Conservation (phyloP, 2,113 vertebrate species). For the Capreolus pygargus region DNA sequence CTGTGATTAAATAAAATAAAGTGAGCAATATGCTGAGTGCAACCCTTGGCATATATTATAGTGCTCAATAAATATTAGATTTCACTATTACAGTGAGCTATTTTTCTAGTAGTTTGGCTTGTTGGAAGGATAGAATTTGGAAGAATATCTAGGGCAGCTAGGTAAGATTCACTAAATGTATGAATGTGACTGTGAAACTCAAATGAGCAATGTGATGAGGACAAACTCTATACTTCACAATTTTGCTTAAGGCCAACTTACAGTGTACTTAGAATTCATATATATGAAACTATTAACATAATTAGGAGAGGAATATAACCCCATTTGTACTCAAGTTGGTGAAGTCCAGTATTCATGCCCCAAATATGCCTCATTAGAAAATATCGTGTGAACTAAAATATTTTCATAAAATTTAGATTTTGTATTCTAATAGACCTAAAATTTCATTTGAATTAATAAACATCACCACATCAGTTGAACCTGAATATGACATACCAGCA, state of each 20-base stretch:
- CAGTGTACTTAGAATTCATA: not conserved
- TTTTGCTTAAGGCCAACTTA: not conserved
- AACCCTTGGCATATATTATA: not conserved
- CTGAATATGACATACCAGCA: not conserved
- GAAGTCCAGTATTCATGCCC: not conserved
- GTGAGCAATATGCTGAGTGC: not conserved
- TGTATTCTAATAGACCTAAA: not conserved
- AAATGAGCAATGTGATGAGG: not conserved
- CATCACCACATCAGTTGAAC: not conserved
- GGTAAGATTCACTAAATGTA: not conserved
- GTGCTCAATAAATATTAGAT: not conserved
- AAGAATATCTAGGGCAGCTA: not conserved
- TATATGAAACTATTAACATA: not conserved
- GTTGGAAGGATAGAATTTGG: not conserved
- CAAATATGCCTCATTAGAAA: not conserved
- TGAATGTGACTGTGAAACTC: not conserved
- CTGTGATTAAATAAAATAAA: not conserved
- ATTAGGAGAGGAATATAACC: not conserved
- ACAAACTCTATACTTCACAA: not conserved
- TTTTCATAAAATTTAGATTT: slow-evolving; percentile 11
- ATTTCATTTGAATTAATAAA: slow-evolving; percentile 36
- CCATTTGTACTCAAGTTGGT: not conserved
- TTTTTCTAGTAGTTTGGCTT: not conserved
- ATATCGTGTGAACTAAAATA: not conserved
- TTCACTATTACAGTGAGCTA: not conserved